These are phyloP conservation scores for Trichosurus vulpecula DNA, from an alignment of 2,797 vertebrate species.

Conservation along the genomic window DNA sequence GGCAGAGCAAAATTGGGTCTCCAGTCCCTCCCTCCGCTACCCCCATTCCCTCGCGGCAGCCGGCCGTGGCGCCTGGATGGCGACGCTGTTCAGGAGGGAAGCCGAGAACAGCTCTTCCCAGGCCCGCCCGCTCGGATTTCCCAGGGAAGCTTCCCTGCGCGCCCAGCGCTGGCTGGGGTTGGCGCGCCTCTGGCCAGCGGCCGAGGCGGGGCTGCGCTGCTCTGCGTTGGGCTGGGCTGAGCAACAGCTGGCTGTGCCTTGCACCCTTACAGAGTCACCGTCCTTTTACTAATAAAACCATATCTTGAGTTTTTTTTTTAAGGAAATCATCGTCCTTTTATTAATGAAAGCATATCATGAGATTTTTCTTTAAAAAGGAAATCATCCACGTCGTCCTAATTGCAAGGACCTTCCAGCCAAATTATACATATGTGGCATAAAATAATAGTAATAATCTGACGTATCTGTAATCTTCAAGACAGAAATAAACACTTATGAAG, in stretches of 20 bases:
- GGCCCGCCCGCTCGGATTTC: neutral
- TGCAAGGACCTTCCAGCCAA: neutral
- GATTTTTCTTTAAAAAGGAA: neutral
- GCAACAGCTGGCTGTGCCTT: neutral
- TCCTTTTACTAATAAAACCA: neutral
- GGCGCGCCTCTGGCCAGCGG: neutral
- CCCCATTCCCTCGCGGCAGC: neutral
- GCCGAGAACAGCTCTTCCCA: neutral
- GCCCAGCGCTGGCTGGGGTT: neutral
- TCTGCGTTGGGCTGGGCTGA: neutral
- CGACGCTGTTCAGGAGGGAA: neutral
- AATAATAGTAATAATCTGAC: neutral
- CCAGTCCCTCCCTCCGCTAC: neutral
- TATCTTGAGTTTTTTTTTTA: neutral
- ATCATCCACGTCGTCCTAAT: neutral
- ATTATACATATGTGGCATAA: neutral
- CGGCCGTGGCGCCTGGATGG: neutral
- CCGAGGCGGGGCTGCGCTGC: neutral
- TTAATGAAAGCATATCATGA: neutral
- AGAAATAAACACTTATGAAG: neutral
- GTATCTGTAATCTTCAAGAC: neutral
- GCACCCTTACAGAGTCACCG: neutral
- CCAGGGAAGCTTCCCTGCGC: neutral
- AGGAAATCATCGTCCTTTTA: neutral
- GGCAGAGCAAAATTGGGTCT: slow-evolving; percentile 32